These are phyloP conservation scores for Seriola aureovittata DNA, from an alignment of 2,113 vertebrate species.

Conservation along the genomic window DNA sequence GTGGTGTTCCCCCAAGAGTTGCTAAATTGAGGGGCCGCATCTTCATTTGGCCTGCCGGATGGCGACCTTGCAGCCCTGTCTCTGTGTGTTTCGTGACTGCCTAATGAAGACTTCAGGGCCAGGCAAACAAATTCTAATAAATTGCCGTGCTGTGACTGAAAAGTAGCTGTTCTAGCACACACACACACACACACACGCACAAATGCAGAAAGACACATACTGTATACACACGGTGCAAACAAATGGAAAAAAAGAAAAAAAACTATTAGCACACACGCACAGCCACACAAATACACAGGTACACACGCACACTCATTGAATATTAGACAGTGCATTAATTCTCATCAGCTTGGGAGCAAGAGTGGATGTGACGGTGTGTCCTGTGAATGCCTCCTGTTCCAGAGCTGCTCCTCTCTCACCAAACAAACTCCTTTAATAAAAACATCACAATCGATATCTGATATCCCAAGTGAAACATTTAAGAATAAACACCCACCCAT, in stretches of 20 bases:
- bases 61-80: conserved; percentile 74
- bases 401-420: conserved; percentile 42
- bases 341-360: conserved; percentile 66
- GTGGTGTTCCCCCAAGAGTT: conserved; percentile 61
- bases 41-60: conserved; percentile 69
- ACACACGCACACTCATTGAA: conserved; percentile 48
- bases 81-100: conserved; percentile 62
- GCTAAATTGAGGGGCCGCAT: conserved; percentile 68
- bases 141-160: conserved; percentile 76
- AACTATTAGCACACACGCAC: conserved; percentile 4
- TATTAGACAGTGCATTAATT: conserved; percentile 77
- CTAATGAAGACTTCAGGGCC: conserved; percentile 85
- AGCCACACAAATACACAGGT: background rate
- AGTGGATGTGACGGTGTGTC: conserved; percentile 66
- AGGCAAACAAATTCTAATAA: conserved; percentile 83
- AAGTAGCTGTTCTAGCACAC: conserved; percentile 66
- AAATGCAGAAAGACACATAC: conserved; percentile 22
- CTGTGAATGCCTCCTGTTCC: conserved; percentile 50
- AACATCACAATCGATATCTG: conserved; percentile 72
- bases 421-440: conserved; percentile 76
- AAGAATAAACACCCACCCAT: conserved; percentile 48
- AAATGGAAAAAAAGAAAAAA: background rate
- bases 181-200: background rate
- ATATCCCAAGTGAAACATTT: conserved; percentile 72
- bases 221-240: conserved; percentile 4